Evolutionary conservation across 2,888 invertebrate genomes (phyloP), one percentile per base, ranked within the genome.

Genomic region (Nomada lathburiana): DNA sequence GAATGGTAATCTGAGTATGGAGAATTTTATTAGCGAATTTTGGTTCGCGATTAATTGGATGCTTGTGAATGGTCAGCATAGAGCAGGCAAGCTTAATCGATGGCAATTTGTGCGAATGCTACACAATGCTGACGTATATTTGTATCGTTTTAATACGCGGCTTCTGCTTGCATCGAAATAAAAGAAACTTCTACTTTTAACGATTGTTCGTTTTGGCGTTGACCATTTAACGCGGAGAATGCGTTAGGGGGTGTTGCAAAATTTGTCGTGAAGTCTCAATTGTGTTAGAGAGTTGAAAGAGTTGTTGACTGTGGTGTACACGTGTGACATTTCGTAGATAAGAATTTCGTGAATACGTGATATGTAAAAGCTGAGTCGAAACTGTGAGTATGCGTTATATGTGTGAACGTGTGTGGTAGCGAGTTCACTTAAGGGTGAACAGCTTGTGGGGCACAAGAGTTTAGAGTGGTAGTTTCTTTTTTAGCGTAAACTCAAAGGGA

Each of bases 1-100:
- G 90, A 89, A 29, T 91, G 89, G 0, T 86, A 89, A n/a, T 83
- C 89, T 84, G 70, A 2, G 36, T 18, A 1, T 3, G n/a, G 18
- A 11, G 5, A 16, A 0, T 5, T 5, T 60, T 26, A 57, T 23
- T 20, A 23, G 10, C 9, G 11, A 4, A 26, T 7, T 7, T 36
- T 36, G 36, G 7, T 0, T 36, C 36, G 0, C 7, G 7, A 36
- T 7, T 36, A 7, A 7, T 7, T 7, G 36, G 13, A 26, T 26
- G 11, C 26, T 57, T 11, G 26, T 11, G 23, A 57, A 57, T 13
- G 4, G 10, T 23, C 29, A 7, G 0, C 7, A 7, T 29, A 29
- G 29, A 29, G 29, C 7, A 7, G 7, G 29, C 7, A 29, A 5
- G 29, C 29, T 29, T 29, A 5, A 29, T 29, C 29, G 7, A 7